Percentiles rank a stretch among this genome's conserved stretches.
These are phyloP conservation scores for Eptesicus fuscus DNA, from an alignment of 2,113 vertebrate genomes.

Conservation along the genomic window DNA sequence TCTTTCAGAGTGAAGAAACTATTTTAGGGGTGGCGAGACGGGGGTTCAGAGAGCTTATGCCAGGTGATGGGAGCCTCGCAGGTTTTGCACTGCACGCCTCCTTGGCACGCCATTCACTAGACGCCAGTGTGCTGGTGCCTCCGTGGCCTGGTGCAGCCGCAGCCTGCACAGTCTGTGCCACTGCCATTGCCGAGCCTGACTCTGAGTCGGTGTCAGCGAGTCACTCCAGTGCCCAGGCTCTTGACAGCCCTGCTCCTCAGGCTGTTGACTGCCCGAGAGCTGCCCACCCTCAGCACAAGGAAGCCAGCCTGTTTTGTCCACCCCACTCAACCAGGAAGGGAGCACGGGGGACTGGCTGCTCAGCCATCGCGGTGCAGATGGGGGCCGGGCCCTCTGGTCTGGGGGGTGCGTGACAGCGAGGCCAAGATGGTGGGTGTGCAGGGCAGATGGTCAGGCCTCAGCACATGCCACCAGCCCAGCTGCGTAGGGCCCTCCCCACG, in stretches of 20 bases:
- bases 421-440: background rate
- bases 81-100: fast-evolving
- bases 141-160: fast-evolving
- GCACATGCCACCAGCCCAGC: constrained; percentile 54
- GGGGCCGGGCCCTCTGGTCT: background rate
- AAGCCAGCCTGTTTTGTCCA: background rate
- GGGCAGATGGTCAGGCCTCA: constrained; percentile 58
- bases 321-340: background rate
- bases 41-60: background rate
- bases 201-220: background rate
- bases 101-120: fast-evolving
- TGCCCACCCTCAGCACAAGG: background rate
- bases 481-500: background rate
- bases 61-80: background rate
- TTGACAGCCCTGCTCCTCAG: background rate
- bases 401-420: background rate
- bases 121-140: background rate
- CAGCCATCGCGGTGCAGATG: background rate
- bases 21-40: background rate
- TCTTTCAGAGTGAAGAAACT: background rate
- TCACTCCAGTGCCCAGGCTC: background rate
- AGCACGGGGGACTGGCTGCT: background rate
- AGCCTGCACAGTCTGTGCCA: background rate
- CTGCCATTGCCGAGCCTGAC: background rate
- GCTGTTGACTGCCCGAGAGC: background rate